Base-by-base conservation (phyloP, 2,888 invertebrate genomes). In the Dendrolimus houi region DNA sequence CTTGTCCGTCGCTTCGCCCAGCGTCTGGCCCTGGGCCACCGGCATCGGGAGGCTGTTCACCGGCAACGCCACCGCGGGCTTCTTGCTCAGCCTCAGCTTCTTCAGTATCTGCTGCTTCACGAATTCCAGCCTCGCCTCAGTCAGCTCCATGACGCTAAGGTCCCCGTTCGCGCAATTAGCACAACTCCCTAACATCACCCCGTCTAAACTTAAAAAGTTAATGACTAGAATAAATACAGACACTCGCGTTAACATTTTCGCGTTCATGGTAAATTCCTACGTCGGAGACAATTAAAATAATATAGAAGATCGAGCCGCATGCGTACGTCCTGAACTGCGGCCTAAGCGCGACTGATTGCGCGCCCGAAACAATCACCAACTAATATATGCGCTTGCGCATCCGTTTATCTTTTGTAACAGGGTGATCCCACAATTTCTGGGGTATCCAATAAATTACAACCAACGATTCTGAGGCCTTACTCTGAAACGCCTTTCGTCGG, bases 21-120 rank as follows among this genome's bases (percentile, higher is more conserved):
- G 76, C 53, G 94, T 94, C 71, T 94, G 93, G 8, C 95, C 95
- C 68, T 94, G 94, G 54, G 94, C 94, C 61, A 96, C 92, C 8
- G 96, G 96, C 78, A 93, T 93, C 0, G 96, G 96, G 67, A 96
- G 81, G 57, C 93, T 92, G 61, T 92, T 91, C 55, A 93, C 83
- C 1, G 93, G 91, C 66, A 93, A 84, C 17, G 92, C 93, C 56
- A 93, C 91, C 10, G 91, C 92, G 8, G 96, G 96, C 70, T 95
- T 94, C 79, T 94, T 95, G 58, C 94, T 95, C 58, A 97, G 81
- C 63, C 96, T 83, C 58, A 97, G 74, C 81, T 96, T 96, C 83
- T 94, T 95, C 69, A 97, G 77, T 42, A 97, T 97, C 85, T 96
- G 96, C 77, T 95, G 94, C 81, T 96, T 96, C 55, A 96, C 95